Conservation (phyloP, 2,888 invertebrate species). For the Epirrita christyi region DNA sequence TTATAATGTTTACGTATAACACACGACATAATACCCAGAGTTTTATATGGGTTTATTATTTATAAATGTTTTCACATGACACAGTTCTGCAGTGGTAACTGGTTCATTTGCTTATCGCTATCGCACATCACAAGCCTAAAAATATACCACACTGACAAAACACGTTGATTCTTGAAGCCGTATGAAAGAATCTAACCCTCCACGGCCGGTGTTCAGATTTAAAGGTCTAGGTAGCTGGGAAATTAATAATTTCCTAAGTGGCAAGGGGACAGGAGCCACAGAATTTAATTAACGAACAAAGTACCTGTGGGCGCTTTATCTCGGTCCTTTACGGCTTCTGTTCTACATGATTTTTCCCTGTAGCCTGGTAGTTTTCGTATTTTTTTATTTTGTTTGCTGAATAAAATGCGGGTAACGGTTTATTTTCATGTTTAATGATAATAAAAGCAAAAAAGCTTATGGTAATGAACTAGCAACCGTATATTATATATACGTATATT, state of each 20-base stretch:
- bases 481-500: too few species aligned
- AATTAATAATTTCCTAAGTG: slow-evolving; percentile 59
- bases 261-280: slow-evolving; percentile 44
- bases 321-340: slow-evolving; percentile 35
- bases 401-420: background rate
- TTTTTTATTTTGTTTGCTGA: slow-evolving; percentile 3
- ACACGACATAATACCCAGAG: too few species aligned
- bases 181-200: slow-evolving; percentile 20
- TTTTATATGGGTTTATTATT: too few species aligned
- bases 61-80: too few species aligned
- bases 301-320: slow-evolving; percentile 47
- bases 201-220: slow-evolving; percentile 24
- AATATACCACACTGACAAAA: background rate
- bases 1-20: too few species aligned
- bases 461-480: too few species aligned
- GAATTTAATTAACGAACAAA: slow-evolving; percentile 55
- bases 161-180: slow-evolving; percentile 31
- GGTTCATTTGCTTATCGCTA: too few species aligned
- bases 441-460: too few species aligned
- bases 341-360: slow-evolving; percentile 33
- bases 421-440: too few species aligned
- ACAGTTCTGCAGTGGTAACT: too few species aligned
- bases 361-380: background rate
- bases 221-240: slow-evolving; percentile 44
- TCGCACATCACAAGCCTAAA: too few species aligned